phyloP scores from a whole-genome alignment of 2,888 invertebrate species.

The Agonopterix subpropinquella region DNA sequence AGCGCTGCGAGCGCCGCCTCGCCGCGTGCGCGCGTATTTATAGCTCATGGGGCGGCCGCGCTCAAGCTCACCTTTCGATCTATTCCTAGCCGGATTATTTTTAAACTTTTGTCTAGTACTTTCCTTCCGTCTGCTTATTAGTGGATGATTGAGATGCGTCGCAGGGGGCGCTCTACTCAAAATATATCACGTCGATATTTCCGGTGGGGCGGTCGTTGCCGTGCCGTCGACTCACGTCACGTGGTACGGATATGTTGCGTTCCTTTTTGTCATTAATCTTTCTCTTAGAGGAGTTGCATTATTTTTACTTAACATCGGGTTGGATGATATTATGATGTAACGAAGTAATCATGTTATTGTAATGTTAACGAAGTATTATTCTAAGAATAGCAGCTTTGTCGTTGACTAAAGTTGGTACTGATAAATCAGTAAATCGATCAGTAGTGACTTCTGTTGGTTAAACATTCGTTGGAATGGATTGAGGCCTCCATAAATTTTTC shows the following conservation, averaged over 20 bases:
- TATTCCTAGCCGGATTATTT: constrained; percentile 64
- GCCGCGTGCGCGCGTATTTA: constrained; percentile 38
- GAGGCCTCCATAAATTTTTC: too few relatives aligned
- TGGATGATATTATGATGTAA: background rate
- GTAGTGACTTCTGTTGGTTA: too few relatives aligned
- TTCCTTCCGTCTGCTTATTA: constrained; percentile 73
- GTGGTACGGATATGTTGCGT: constrained; percentile 30
- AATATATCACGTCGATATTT: constrained; percentile 61
- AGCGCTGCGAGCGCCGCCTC: constrained; percentile 9
- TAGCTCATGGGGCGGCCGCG: constrained; percentile 63
- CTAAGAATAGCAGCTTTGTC: background rate
- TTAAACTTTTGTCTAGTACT: constrained; percentile 74
- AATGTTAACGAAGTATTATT: background rate
- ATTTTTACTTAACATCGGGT: background rate
- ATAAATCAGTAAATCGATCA: too few relatives aligned
- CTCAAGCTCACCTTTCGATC: constrained; percentile 71
- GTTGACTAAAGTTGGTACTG: too few relatives aligned
- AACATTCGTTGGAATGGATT: too few relatives aligned
- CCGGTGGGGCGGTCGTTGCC: constrained; percentile 40
- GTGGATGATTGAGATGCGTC: constrained; percentile 72
- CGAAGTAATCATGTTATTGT: too few relatives aligned
- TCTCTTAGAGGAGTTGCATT: constrained; percentile 5
- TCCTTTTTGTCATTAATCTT: constrained; percentile 31
- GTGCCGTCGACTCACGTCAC: constrained; percentile 40
- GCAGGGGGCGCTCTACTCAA: constrained; percentile 66